Conservation (phyloP, 2,797 vertebrate species). For the Myiothlypis chrysogaster region DNA sequence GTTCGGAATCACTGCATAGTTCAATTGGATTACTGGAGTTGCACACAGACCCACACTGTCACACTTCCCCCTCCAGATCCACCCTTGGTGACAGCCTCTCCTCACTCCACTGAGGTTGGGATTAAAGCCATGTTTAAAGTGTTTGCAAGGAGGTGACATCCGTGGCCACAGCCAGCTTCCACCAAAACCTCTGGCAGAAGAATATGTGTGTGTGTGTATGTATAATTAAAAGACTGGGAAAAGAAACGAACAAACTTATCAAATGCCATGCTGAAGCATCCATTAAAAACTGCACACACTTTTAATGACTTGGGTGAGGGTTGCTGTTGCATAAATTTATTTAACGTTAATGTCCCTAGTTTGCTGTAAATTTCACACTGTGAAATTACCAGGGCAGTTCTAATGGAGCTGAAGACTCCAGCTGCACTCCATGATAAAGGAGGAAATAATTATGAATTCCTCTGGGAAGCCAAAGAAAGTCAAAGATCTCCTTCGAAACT, state of each 20-base stretch:
- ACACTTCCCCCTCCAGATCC: neutral
- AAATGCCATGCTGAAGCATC: slow-evolving; percentile 47
- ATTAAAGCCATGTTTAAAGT: neutral
- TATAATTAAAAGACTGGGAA: neutral
- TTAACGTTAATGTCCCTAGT: slow-evolving; percentile 64
- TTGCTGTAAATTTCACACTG: slow-evolving; percentile 66
- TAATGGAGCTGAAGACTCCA: slow-evolving; percentile 65
- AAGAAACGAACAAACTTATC: slow-evolving; percentile 57
- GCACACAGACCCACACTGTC: neutral
- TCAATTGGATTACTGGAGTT: slow-evolving; percentile 58
- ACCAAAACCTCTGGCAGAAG: neutral
- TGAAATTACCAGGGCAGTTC: slow-evolving; percentile 68
- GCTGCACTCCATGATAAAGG: slow-evolving; percentile 67
- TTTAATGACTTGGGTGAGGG: slow-evolving; percentile 63
- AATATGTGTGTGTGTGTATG: neutral
- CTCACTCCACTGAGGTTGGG: neutral
- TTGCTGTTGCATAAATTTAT: slow-evolving; percentile 68
- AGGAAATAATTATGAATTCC: slow-evolving; percentile 66
- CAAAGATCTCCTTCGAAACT: slow-evolving; percentile 59
- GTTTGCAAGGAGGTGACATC: neutral
- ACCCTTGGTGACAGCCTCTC: neutral
- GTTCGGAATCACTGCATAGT: slow-evolving; percentile 46
- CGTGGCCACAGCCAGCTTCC: neutral
- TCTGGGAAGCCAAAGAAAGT: slow-evolving; percentile 62
- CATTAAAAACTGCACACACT: slow-evolving; percentile 45